Conservation (phyloP, 2,797 vertebrate genomes). For the Sus cebifrons region DNA sequence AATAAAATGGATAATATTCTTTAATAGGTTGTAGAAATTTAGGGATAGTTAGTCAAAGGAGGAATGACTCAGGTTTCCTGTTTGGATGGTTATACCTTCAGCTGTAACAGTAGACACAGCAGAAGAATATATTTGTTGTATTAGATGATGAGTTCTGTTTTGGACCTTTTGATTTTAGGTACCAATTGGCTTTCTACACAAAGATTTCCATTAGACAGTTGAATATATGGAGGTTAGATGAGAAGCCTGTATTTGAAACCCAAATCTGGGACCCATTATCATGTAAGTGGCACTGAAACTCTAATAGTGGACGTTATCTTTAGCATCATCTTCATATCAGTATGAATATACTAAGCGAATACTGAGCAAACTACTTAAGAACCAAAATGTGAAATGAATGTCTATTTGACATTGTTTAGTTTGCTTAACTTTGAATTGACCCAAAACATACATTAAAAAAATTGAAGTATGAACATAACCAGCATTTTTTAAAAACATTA, state of each 20-base stretch:
- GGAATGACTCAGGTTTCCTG: neutral
- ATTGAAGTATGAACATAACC: neutral
- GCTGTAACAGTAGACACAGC: neutral
- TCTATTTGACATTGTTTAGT: neutral
- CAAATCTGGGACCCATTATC: neutral
- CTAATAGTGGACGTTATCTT: neutral
- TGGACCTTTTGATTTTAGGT: slow-evolving; percentile 31
- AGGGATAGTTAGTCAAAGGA: neutral
- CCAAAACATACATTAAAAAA: slow-evolving; percentile 27
- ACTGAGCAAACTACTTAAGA: neutral
- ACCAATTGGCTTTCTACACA: neutral
- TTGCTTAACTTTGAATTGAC: slow-evolving; percentile 57
- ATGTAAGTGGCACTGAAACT: neutral
- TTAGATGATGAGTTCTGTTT: slow-evolving; percentile 47
- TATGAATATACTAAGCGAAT: neutral
- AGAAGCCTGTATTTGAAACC: neutral
- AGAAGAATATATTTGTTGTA: neutral
- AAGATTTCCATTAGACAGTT: neutral
- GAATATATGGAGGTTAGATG: neutral
- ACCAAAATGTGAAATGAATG: slow-evolving; percentile 7
- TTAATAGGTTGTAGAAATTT: slow-evolving; percentile 43
- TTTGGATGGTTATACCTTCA: neutral
- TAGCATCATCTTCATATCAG: neutral
- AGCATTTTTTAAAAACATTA: slow-evolving; percentile 45
- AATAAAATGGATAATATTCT: slow-evolving; percentile 6